Base-by-base conservation (phyloP, 2,113 vertebrate species). In the Plectropomus leopardus region DNA sequence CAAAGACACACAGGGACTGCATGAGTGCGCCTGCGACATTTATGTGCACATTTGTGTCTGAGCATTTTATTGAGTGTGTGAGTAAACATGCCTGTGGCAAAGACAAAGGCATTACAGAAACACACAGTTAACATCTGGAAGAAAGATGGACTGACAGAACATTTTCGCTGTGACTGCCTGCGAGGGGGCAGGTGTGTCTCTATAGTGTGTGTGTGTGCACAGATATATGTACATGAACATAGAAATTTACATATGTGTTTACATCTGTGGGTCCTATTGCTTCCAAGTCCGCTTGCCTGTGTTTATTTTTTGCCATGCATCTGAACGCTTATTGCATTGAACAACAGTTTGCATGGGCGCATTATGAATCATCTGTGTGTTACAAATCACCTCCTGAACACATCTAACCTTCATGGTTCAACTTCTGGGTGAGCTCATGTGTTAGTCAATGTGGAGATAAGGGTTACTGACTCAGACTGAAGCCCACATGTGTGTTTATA, bases 341-440 rank as follows among this genome's bases (percentile, higher is more conserved):
- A 83, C 60, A 82, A 26, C 51, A 79, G 58, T 88, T 80, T 90
- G 86, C 82, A 86, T 89, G 83, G 73, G 72, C 84, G 80, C 83
- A 64, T 86, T 57, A 72, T 90, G 91, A 92, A 67, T 91, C 88
- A 90, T 88, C 80, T 84, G 72, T 72, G 80, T 89, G 70, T 87
- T 72, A 83, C 68, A 81, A 79, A 90, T 86, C 66, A 75, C 71
- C 86, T 88, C 55, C 77, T 87, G 80, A 87, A 86, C 80, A 81
- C 83, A 44, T 84, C 67, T 82, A 87, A 91, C 91, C 89, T 92
- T 92, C 76, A 89, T 34, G 79, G 61, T 85, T 87, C 77, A 83
- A 83, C 78, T 79, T 83, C 76, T 76, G 86, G 79, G 72, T 82
- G 84, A 92, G 51, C 83, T 87, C 80, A 73, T 50, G 72, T 79